phyloP scores from a whole-genome alignment of 1,140 invertebrate genomes.

The Leptinotarsa lineolata region DNA sequence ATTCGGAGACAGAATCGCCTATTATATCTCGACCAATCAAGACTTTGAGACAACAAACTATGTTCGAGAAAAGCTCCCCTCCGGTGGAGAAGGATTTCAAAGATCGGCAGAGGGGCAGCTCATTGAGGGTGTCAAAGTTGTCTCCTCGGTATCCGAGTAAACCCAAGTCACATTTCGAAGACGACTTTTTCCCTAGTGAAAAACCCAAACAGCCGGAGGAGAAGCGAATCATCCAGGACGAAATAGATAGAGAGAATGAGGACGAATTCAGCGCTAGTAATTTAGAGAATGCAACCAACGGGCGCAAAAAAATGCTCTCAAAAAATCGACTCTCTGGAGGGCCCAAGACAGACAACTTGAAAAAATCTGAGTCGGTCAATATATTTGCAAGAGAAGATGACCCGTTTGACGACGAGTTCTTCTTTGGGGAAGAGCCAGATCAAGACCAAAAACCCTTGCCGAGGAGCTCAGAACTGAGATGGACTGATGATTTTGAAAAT shows the following conservation, averaged over 20 bases:
- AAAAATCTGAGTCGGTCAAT: conserved; percentile 85
- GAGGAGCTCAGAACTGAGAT: conserved; percentile 45
- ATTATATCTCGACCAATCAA: conserved; percentile 28
- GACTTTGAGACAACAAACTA: conserved; percentile 34
- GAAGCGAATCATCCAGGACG: conserved; percentile 48
- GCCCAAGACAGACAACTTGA: conserved; percentile 52
- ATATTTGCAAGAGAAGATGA: conserved; percentile 81
- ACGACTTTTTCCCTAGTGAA: conserved; percentile 68
- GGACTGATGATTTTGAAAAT: conserved; percentile 50
- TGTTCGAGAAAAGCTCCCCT: conserved; percentile 37
- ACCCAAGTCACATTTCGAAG: conserved; percentile 69
- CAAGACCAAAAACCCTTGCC: conserved; percentile 25
- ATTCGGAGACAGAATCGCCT: conserved; percentile 34
- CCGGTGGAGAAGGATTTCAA: conserved; percentile 34
- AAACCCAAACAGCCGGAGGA: conserved; percentile 50
- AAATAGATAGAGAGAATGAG: conserved; percentile 42
- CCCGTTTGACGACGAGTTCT: conserved; percentile 87
- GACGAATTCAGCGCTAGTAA: conserved; percentile 38
- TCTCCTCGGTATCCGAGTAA: conserved; percentile 56
- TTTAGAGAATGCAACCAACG: conserved; percentile 32
- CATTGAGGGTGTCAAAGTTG: conserved; percentile 35
- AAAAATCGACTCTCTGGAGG: conserved; percentile 41
- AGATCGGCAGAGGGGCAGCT: conserved; percentile 13
- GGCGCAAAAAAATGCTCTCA: conserved; percentile 31
- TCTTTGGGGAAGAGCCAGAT: conserved; percentile 56